Evolutionary conservation across 2,888 invertebrate species (phyloP).

Genomic region (Dendrolimus houi): DNA sequence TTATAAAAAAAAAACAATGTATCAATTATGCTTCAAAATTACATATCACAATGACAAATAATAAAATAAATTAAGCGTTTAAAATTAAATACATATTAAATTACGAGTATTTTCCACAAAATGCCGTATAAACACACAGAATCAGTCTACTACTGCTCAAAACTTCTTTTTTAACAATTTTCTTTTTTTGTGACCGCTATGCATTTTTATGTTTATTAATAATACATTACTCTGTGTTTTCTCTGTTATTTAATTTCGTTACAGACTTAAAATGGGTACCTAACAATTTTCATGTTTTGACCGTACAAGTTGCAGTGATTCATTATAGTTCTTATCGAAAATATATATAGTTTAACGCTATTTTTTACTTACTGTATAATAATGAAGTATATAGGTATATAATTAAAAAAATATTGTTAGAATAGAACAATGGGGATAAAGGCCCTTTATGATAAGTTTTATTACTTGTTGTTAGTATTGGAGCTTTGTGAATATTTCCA

Average conservation of each 20-base stretch:
- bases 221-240: constrained; percentile 4
- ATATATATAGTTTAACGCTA: too few relatives aligned
- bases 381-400: too few relatives aligned
- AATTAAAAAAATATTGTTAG: too few relatives aligned
- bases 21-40: constrained; percentile 51
- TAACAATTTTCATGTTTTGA: background rate
- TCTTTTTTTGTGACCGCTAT: constrained; percentile 8
- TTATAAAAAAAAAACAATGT: constrained; percentile 14
- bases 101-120: background rate
- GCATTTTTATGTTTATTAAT: constrained; percentile 17
- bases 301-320: background rate
- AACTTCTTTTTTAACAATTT: constrained; percentile 16
- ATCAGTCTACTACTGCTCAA: constrained; percentile 25
- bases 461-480: too few relatives aligned
- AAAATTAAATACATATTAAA: constrained; percentile 7
- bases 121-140: constrained; percentile 1
- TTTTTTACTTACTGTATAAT: too few relatives aligned
- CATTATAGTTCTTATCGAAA: too few relatives aligned
- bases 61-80: constrained; percentile 20
- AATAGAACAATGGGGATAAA: too few relatives aligned
- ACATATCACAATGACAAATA: constrained; percentile 72
- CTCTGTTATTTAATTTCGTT: constrained; percentile 3
- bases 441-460: too few relatives aligned
- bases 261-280: constrained; percentile 1
- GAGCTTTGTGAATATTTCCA: too few relatives aligned